Evolutionary conservation across 2,888 invertebrate species (phyloP).

Genomic region (Pachydiplax longipennis): DNA sequence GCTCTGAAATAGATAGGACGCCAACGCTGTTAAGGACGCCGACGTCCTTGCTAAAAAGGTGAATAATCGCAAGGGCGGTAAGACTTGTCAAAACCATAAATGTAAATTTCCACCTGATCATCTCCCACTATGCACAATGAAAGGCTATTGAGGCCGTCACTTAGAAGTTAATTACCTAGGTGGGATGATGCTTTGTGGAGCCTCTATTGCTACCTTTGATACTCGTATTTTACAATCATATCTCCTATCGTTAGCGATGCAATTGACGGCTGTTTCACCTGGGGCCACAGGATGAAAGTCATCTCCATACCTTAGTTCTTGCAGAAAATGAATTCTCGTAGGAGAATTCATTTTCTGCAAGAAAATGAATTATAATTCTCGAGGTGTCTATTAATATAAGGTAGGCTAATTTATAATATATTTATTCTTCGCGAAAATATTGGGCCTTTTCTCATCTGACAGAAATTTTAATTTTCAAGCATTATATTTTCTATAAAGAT

Average conservation of each 20-base stretch:
- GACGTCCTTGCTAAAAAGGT: not conserved
- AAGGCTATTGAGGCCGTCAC: not conserved
- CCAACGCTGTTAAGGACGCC: not conserved
- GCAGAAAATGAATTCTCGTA: no score
- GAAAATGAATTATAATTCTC: no score
- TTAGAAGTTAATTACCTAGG: not conserved
- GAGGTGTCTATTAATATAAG: no score
- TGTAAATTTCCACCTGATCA: not conserved
- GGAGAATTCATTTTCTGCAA: no score
- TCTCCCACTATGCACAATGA: not conserved
- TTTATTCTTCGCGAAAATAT: no score
- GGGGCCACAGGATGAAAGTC: no score
- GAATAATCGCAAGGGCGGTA: not conserved
- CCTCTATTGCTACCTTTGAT: not conserved
- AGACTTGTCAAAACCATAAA: not conserved
- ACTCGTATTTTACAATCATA: not conserved
- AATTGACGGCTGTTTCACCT: no score
- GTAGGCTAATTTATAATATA: no score
- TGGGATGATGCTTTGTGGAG: not conserved
- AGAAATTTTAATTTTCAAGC: no score
- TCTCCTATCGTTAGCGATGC: not conserved
- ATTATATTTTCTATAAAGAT: no score
- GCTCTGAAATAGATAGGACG: not conserved
- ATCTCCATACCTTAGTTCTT: no score
- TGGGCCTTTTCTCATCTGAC: no score